These are phyloP conservation scores for Trissolcus brochymenae DNA, from an alignment of 2,888 invertebrate genomes.

Conservation along the genomic window DNA sequence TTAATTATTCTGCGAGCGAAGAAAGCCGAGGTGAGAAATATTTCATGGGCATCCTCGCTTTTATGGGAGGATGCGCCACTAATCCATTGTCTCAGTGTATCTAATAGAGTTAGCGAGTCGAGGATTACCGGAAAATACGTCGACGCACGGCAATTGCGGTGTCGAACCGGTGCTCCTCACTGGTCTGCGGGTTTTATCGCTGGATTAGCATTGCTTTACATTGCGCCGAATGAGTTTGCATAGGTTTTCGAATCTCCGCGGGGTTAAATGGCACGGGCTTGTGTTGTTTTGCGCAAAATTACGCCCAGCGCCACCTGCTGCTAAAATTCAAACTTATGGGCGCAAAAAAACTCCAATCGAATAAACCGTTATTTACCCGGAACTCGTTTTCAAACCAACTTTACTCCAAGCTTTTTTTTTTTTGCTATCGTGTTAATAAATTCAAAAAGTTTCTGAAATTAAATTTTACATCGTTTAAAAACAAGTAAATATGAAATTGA, in stretches of 20 bases:
- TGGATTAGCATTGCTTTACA: constrained; percentile 75
- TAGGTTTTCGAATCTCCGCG: constrained; percentile 63
- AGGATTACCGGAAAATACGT: constrained; percentile 70
- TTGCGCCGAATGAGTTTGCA: constrained; percentile 72
- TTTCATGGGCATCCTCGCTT: constrained; percentile 29
- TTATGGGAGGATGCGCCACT: constrained; percentile 36
- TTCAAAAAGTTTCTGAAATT: too few species aligned
- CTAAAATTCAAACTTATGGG: constrained; percentile 44
- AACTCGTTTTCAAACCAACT: constrained; percentile 4
- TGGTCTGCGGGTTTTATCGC: constrained; percentile 70
- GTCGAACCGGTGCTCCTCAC: constrained; percentile 62
- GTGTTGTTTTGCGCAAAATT: constrained; percentile 50
- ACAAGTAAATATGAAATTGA: too few species aligned
- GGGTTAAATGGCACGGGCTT: constrained; percentile 36
- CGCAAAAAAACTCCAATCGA: constrained; percentile 17
- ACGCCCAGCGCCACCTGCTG: constrained; percentile 28
- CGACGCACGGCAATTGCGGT: constrained; percentile 66
- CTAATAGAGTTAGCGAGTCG: constrained; percentile 69
- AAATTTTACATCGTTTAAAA: too few species aligned
- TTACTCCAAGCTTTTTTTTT: too few species aligned
- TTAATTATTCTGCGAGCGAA: constrained; percentile 16
- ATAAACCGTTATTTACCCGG: constrained; percentile 41
- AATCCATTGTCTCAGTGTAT: constrained; percentile 58
- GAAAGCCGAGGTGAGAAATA: constrained; percentile 20
- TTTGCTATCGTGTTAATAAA: too few species aligned